Evolutionary conservation across 2,797 vertebrate genomes (phyloP).

Genomic region (Anisognathus igniventris): DNA sequence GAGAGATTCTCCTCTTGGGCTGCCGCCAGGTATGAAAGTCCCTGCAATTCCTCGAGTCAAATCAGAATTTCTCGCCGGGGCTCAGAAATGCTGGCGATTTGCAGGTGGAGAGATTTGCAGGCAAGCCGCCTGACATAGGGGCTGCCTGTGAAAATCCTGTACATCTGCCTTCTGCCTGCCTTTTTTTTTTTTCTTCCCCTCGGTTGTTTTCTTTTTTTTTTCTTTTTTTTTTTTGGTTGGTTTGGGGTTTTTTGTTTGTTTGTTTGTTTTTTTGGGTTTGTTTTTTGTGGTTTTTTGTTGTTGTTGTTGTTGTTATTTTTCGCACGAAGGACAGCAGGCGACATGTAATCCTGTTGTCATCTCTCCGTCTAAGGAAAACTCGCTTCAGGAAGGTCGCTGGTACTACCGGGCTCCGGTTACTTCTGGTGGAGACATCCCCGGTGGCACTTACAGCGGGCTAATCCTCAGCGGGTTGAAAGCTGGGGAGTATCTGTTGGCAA

Average conservation of each 20-base stretch:
- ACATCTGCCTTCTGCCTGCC: not conserved
- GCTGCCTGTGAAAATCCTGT: not conserved
- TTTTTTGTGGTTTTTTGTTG: no score
- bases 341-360: not conserved
- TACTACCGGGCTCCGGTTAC: not conserved
- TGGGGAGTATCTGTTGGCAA: not conserved
- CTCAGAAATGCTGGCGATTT: not conserved
- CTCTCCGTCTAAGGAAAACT: not conserved
- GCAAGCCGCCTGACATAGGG: no score
- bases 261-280: no score
- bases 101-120: not conserved
- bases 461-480: not conserved
- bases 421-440: not conserved
- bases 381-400: not conserved
- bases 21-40: not conserved
- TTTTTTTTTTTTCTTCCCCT: no score
- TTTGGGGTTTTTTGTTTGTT: not conserved
- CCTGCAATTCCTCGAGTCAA: not conserved
- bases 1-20: not conserved
- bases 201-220: accelerated
- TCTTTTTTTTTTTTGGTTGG: no score
- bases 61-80: not conserved
- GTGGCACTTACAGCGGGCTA: not conserved
- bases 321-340: not conserved
- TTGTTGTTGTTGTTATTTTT: accelerated